Evolutionary conservation across 2,888 invertebrate genomes (phyloP).

Genomic region (Leucophenga maculata): DNA sequence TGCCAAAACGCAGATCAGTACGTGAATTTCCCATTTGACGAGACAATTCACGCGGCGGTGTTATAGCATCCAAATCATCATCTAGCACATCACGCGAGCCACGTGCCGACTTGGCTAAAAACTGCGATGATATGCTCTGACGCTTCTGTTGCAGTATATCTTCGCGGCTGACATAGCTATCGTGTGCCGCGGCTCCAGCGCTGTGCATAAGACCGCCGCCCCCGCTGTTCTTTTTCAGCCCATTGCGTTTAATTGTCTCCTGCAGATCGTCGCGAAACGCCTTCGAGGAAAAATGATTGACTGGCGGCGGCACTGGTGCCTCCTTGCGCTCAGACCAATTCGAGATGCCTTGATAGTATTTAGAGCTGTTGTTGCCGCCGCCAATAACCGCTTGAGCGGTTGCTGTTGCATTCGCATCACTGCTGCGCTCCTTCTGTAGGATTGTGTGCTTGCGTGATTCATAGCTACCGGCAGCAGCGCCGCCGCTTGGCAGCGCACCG

Average conservation of each 20-base stretch:
- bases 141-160: conserved; percentile 70
- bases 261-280: conserved; percentile 71
- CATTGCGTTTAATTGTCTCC: conserved; percentile 70
- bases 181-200: conserved; percentile 39
- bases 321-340: conserved; percentile 77
- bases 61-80: conserved; percentile 66
- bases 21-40: conserved; percentile 62
- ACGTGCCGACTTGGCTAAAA: conserved; percentile 65
- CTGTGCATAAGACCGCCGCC: conserved; percentile 21
- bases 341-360: conserved; percentile 82
- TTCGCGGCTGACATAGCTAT: conserved; percentile 69
- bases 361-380: conserved; percentile 72
- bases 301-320: conserved; percentile 37
- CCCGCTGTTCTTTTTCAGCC: conserved; percentile 58
- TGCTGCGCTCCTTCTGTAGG: conserved; percentile 53
- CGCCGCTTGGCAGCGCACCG: conserved; percentile 67
- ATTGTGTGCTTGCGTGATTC: conserved; percentile 50
- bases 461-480: conserved; percentile 62
- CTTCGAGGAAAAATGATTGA: conserved; percentile 70
- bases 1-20: conserved; percentile 58
- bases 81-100: conserved; percentile 68
- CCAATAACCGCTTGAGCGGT: conserved; percentile 50
- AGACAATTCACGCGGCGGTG: conserved; percentile 47
- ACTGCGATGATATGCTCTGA: conserved; percentile 67
- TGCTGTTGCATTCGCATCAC: conserved; percentile 38